Conservation (phyloP, 2,113 vertebrate species). For the Vidua chalybeata region DNA sequence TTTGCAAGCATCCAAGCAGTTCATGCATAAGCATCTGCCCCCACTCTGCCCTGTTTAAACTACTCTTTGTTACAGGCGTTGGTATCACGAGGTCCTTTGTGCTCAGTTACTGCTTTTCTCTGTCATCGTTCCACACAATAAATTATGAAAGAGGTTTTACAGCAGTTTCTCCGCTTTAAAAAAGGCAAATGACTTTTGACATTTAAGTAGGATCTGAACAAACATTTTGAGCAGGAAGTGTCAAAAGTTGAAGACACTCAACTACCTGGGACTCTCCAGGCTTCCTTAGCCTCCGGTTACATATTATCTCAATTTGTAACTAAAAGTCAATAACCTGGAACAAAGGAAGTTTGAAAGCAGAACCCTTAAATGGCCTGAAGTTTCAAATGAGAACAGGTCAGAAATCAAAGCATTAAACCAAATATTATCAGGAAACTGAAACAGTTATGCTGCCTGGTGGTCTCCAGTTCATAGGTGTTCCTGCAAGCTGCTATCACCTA, state of each 20-base stretch:
- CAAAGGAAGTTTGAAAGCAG: not conserved
- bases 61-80: conserved; percentile 8
- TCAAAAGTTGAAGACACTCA: not conserved
- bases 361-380: not conserved
- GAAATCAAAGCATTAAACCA: not conserved
- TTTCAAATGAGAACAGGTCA: not conserved
- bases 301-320: not conserved
- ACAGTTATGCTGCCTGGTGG: not conserved
- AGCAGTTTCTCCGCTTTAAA: not conserved
- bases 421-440: not conserved
- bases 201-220: not conserved
- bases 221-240: not conserved
- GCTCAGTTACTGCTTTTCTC: not conserved
- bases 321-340: not conserved
- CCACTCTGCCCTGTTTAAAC: not conserved
- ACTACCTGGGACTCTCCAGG: not conserved
- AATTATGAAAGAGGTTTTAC: not conserved
- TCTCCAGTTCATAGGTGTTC: accelerated
- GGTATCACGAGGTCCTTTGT: conserved; percentile 30
- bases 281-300: not conserved
- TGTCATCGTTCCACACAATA: not conserved
- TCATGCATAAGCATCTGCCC: conserved; percentile 12
- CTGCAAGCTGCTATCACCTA: not conserved
- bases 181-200: not conserved
- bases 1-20: not conserved